Evolutionary conservation across 2,888 invertebrate genomes (phyloP).

Genomic region (Spisula solida): DNA sequence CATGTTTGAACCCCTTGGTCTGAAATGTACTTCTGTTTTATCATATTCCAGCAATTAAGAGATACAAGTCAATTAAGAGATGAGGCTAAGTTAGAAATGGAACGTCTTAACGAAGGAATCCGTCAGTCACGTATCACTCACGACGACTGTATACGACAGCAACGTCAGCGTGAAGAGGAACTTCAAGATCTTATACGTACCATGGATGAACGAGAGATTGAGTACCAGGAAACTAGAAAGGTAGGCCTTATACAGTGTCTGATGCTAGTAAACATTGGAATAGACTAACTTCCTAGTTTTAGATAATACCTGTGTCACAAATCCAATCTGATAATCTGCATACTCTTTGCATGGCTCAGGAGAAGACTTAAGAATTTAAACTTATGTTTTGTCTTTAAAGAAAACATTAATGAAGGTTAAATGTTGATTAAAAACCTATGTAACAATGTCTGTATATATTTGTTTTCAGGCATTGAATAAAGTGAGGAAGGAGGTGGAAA

Average conservation of each 20-base stretch:
- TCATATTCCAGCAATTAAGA: slow-evolving; percentile 72
- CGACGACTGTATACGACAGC: slow-evolving; percentile 79
- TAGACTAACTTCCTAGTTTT: too few species aligned
- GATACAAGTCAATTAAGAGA: slow-evolving; percentile 77
- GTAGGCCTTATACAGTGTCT: slow-evolving; percentile 61
- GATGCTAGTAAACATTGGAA: too few species aligned
- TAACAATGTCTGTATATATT: background rate
- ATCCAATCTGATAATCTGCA: too few species aligned
- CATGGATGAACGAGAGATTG: slow-evolving; percentile 80
- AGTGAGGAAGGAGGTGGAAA: slow-evolving; percentile 80
- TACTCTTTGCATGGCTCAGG: too few species aligned
- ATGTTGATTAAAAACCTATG: too few species aligned
- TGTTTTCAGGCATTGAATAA: slow-evolving; percentile 79
- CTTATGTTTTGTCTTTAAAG: too few species aligned
- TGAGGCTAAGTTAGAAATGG: slow-evolving; percentile 80
- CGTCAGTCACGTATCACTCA: slow-evolving; percentile 76
- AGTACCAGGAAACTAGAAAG: slow-evolving; percentile 80
- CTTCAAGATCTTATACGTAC: slow-evolving; percentile 78
- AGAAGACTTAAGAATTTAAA: too few species aligned
- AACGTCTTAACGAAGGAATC: slow-evolving; percentile 80
- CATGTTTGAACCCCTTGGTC: too few species aligned
- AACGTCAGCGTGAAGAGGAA: slow-evolving; percentile 79
- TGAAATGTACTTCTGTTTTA: too few species aligned
- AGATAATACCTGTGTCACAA: too few species aligned
- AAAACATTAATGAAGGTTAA: too few species aligned